Evolutionary conservation across 1,140 invertebrate genomes (phyloP), one percentile per base, ranked within the genome.

Genomic region (Cylas formicarius): DNA sequence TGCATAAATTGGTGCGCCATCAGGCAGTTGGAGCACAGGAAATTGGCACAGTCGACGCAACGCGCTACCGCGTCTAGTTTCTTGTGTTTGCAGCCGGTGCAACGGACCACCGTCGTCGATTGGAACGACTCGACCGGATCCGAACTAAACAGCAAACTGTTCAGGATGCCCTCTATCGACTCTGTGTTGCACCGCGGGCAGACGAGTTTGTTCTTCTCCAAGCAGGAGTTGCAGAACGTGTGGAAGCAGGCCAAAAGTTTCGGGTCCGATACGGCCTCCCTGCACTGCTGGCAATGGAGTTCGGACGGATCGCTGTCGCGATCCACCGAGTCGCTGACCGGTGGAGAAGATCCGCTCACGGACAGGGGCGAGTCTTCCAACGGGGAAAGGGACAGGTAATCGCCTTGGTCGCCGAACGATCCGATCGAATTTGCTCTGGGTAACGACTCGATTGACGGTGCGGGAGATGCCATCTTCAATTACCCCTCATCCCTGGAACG

Each of bases 1-100:
- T 96, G 90, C 93, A 97, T 97, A 65, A 88, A 96, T 67, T 96
- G 88, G 67, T 98, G 94, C 27, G 92, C 92, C 80, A 94, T 94
- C 54, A 93, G 90, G 77, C 94, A 98, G 61, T 94, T 94, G 28
- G 86, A 79, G 70, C 94, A 98, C 29, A 98, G 77, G 63, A 88
- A 93, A 62, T 94, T 93, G 50, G 84, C 84, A 70, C 94, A 98
- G 65, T 97, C 91, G 61, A 90, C 83, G 69, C 94, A 97, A 55
- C 87, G 82, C 48, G 86, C 87, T 53, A 90, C 84, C 11, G 86
- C 86, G 76, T 84, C 82, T 3, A 82, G 79, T 65, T 88, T 84
- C 61, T 81, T 85, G 22, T 82, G 85, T 65, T 91, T 88, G 73
- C 88, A 91, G 60, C 84, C 84, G 39, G 86, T 90, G 68, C 87